These are phyloP conservation scores for Daktulosphaira vitifoliae DNA, from an alignment of 1,140 invertebrate genomes.

Conservation along the genomic window DNA sequence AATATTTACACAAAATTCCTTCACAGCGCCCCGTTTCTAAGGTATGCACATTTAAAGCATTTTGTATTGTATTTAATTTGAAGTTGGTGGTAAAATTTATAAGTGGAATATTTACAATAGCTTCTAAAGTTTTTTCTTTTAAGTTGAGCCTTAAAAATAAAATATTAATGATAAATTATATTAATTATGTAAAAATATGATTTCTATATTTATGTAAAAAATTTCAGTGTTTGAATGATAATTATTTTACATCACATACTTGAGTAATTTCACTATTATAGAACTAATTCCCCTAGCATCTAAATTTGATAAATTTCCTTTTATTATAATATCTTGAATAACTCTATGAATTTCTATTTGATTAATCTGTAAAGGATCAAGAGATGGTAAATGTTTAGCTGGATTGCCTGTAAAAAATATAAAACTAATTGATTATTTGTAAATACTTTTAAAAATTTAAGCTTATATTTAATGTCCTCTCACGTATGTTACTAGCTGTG, in stretches of 20 bases:
- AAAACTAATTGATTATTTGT: too few relatives aligned
- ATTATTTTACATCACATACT: background rate
- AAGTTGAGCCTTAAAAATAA: background rate
- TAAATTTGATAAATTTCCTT: background rate
- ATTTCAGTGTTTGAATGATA: too few relatives aligned
- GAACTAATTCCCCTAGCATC: background rate
- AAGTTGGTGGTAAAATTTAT: slow-evolving; percentile 3
- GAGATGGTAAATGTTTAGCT: background rate
- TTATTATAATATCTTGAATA: background rate
- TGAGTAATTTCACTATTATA: background rate
- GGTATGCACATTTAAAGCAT: background rate
- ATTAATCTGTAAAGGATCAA: slow-evolving; percentile 2
- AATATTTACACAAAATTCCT: slow-evolving; percentile 2
- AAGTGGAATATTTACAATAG: background rate
- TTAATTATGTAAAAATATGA: too few relatives aligned
- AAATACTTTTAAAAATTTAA: too few relatives aligned
- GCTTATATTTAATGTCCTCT: too few relatives aligned
- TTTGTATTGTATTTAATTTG: background rate
- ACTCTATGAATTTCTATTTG: background rate
- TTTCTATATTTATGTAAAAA: too few relatives aligned
- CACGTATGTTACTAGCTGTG: too few relatives aligned
- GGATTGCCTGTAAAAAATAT: background rate
- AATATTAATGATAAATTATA: too few relatives aligned
- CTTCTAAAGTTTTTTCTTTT: background rate
- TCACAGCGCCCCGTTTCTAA: background rate